A percentile compares a stretch with the other conserved stretches of the same genome.
Evolutionary conservation across 2,888 invertebrate species (phyloP).

Genomic region (Oscheius sp.): DNA sequence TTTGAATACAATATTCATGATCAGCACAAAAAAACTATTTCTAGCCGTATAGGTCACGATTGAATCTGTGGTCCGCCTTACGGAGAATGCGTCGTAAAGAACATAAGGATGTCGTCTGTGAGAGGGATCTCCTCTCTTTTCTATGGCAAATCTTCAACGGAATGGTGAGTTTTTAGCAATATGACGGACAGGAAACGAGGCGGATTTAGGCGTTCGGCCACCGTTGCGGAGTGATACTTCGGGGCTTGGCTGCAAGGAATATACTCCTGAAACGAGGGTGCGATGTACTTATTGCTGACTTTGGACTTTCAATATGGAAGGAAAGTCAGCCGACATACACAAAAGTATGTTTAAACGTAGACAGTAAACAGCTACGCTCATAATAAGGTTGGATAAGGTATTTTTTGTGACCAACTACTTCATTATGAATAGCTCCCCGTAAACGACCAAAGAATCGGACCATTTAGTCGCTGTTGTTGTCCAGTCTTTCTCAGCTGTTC

Average conservation of each 20-base stretch:
- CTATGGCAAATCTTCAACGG: constrained; percentile 37
- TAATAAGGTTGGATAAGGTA: no score
- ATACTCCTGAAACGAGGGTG: constrained; percentile 18
- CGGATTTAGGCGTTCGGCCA: constrained; percentile 28
- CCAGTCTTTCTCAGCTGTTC: not conserved
- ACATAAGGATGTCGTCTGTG: constrained; percentile 1
- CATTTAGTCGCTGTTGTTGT: not conserved
- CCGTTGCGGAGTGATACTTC: constrained; percentile 25
- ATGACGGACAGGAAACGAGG: not conserved
- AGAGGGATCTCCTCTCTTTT: constrained; percentile 28
- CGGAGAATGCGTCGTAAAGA: no score
- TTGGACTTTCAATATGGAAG: constrained; percentile 36
- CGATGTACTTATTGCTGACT: constrained; percentile 33
- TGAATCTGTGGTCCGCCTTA: no score
- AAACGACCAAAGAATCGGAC: not conserved
- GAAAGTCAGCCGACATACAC: not conserved
- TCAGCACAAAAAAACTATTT: no score
- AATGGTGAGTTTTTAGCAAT: constrained; percentile 4
- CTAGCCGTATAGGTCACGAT: no score
- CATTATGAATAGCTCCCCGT: constrained; percentile 21
- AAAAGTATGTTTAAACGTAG: constrained; percentile 3
- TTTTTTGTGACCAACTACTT: not conserved
- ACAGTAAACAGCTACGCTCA: no score
- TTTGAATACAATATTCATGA: no score
- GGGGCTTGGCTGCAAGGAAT: constrained; percentile 33